phyloP scores from a whole-genome alignment of 2,113 vertebrate species.

The Macquaria australasica region DNA sequence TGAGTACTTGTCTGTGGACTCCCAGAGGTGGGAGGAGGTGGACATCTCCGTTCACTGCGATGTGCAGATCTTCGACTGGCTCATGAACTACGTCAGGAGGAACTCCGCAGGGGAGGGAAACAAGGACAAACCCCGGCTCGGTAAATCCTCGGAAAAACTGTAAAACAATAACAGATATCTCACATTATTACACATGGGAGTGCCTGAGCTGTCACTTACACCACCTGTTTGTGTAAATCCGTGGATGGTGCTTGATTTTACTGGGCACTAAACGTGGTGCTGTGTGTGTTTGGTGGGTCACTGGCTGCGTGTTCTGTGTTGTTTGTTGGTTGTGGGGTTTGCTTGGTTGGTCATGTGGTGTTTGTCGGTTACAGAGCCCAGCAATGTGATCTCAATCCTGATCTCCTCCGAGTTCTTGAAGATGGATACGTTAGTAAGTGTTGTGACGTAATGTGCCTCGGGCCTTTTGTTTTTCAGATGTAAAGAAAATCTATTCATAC shows the following conservation, averaged over 20 bases:
- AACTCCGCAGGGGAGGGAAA: conserved; percentile 85
- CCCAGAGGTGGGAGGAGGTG: conserved; percentile 98
- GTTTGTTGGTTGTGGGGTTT: conserved; percentile 63
- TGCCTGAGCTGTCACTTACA: conserved; percentile 31
- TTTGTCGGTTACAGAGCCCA: conserved; percentile 93
- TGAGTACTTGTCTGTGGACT: conserved; percentile 94
- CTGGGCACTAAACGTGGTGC: conserved; percentile 23
- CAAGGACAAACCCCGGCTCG: conserved; percentile 90
- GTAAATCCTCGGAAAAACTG: conserved; percentile 79
- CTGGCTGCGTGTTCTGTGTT: conserved; percentile 66
- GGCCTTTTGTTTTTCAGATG: conserved; percentile 57
- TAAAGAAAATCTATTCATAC: background rate
- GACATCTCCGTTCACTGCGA: conserved; percentile 99
- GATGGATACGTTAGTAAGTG: conserved; percentile 99
- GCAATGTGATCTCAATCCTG: conserved; percentile 99
- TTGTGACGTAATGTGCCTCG: conserved; percentile 57
- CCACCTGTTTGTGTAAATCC: conserved; percentile 40
- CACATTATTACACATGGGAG: conserved; percentile 22
- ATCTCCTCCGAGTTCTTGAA: conserved; percentile 99
- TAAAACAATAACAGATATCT: background rate
- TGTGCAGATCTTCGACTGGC: conserved; percentile 98
- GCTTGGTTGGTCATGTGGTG: conserved; percentile 79
- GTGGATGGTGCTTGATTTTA: conserved; percentile 30
- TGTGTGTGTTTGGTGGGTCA: conserved; percentile 48
- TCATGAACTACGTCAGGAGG: conserved; percentile 96